Evolutionary conservation across 2,888 invertebrate species (phyloP).

Genomic region (Apamea crenata): DNA sequence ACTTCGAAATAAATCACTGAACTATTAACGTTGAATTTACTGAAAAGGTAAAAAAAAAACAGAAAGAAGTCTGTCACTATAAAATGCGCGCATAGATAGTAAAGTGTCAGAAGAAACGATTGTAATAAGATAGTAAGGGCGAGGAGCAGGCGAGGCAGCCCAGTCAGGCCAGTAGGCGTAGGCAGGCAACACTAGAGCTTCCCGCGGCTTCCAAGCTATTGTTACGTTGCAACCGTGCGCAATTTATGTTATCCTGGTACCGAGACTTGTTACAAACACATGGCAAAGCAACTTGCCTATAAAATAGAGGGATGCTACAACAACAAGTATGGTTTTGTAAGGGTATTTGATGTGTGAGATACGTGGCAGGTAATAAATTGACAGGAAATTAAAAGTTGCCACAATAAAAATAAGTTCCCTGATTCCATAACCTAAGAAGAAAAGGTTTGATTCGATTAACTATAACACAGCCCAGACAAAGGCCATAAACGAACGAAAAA

Average conservation of each 20-base stretch:
- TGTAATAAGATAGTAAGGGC: slow-evolving; percentile 84
- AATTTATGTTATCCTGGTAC: slow-evolving; percentile 80
- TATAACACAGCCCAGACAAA: background rate
- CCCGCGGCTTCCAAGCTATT: slow-evolving; percentile 79
- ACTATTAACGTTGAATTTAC: slow-evolving; percentile 23
- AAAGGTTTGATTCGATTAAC: slow-evolving; percentile 5
- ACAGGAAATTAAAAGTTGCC: slow-evolving; percentile 16
- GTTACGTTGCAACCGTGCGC: slow-evolving; percentile 79
- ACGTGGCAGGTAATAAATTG: slow-evolving; percentile 29
- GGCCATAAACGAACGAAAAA: background rate
- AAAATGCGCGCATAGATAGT: slow-evolving; percentile 82
- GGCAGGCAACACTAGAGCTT: slow-evolving; percentile 72
- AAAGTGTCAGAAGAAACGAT: slow-evolving; percentile 86
- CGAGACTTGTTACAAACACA: slow-evolving; percentile 62
- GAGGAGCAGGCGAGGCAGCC: slow-evolving; percentile 69
- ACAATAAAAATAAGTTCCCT: background rate
- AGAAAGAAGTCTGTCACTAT: slow-evolving; percentile 77
- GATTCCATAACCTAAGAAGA: background rate
- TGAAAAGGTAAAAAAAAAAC: slow-evolving; percentile 62
- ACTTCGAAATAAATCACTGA: slow-evolving; percentile 23
- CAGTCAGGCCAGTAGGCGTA: slow-evolving; percentile 56
- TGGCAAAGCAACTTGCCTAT: slow-evolving; percentile 59
- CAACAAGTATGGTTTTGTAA: slow-evolving; percentile 30
- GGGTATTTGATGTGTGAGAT: slow-evolving; percentile 27
- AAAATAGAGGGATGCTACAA: slow-evolving; percentile 56